Conservation (phyloP, 1,140 invertebrate genomes). For the Drosophila carrolli region DNA sequence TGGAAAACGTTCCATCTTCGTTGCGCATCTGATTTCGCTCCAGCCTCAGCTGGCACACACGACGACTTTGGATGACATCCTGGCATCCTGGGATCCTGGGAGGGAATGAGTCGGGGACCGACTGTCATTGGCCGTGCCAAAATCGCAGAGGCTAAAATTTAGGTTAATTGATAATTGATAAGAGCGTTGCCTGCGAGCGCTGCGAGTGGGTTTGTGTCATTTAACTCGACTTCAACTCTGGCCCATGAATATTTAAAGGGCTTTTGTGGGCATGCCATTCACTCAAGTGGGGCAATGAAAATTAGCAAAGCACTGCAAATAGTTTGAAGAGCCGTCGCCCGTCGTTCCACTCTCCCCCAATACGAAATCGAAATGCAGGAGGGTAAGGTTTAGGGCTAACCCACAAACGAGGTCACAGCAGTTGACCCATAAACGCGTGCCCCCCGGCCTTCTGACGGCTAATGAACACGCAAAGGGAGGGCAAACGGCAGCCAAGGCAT, state of each 20-base stretch:
- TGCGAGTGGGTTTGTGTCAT: constrained; percentile 26
- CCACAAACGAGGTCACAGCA: constrained; percentile 66
- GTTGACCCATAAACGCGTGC: constrained; percentile 71
- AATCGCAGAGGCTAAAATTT: constrained; percentile 74
- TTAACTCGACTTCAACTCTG: constrained; percentile 52
- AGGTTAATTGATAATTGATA: constrained; percentile 83
- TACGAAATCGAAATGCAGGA: constrained; percentile 53
- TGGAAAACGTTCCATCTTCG: constrained; percentile 67
- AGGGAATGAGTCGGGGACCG: not conserved
- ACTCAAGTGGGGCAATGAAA: constrained; percentile 68
- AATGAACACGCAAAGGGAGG: constrained; percentile 41
- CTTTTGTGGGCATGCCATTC: constrained; percentile 30
- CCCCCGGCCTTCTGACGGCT: constrained; percentile 29
- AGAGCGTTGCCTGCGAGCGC: constrained; percentile 38
- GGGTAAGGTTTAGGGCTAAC: constrained; percentile 1
- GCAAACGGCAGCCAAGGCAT: constrained; percentile 31
- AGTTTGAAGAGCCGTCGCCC: constrained; percentile 52
- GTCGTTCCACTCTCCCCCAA: not conserved
- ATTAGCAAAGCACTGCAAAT: constrained; percentile 69
- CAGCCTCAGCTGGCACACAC: constrained; percentile 62
- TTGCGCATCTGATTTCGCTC: constrained; percentile 37
- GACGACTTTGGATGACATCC: constrained; percentile 28
- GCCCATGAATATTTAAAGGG: constrained; percentile 64
- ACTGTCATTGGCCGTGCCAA: constrained; percentile 66
- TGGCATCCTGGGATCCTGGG: constrained; percentile 2